Evolutionary conservation across 2,888 invertebrate species (phyloP), one percentile per base, ranked within the genome.

Genomic region (Sarcophaga subvicina): DNA sequence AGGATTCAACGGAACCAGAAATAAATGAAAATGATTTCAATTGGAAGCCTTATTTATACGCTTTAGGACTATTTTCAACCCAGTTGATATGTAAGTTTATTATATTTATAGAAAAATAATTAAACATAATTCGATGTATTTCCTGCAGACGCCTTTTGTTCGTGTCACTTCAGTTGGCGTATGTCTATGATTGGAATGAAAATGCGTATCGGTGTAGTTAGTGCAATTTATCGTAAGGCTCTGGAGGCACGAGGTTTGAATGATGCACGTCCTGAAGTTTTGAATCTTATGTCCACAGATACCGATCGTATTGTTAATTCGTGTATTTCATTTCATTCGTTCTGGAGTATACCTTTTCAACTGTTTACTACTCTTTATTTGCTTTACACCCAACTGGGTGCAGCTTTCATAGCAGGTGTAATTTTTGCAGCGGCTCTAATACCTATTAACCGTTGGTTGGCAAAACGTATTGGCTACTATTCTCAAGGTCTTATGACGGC

Each of bases 201-300:
- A 94, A 97, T 99, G 94, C 95, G 98, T 66, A 96, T 96, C 8
- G 96, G 98, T 0, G 94, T 99, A 60, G 95, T 99, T 1, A 96
- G 97, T 6, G 95, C 96, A 17, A 95, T 98, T 85, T 98, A 99
- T 91, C 95, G 96, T 11, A 88, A 95, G 93, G 81, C 94, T 89
- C 89, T 93, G 92, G 89, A 94, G 92, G 90, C 95, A 90, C 89
- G 93, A 90, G 89, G 95, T 90, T 90, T 94, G 3, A 90, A 91
- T 49, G 91, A 92, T 62, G 90, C 95, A 17, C 94, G 96, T 63
- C 99, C 99, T 0, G 97, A 99, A 94, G 96, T 99, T 82, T 95
- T 99, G 2, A 99, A 99, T 94, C 97, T 98, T 90, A 98, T 99
- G 97, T 99, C 98, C 49, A 98, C 98, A 0, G 99, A 99, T 92